These are phyloP conservation scores for Perca schrenkii DNA, from an alignment of 2,113 vertebrate genomes.

Conservation along the genomic window DNA sequence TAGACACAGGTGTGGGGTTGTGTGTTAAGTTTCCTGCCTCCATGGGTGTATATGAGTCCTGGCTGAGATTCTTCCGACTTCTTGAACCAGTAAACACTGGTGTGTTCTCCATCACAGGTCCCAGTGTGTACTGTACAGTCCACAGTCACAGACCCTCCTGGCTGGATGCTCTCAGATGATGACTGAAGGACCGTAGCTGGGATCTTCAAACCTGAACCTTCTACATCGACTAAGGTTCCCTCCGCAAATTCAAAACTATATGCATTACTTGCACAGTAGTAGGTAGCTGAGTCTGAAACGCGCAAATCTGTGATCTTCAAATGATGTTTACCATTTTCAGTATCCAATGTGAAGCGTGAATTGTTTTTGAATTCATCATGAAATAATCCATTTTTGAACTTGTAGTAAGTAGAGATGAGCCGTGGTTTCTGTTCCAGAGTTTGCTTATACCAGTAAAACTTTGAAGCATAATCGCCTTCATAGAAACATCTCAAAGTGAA, in stretches of 20 bases:
- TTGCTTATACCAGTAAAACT: no score
- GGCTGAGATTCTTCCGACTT: no score
- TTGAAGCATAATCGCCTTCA: no score
- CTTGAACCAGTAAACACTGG: no score
- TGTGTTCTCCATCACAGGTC: no score
- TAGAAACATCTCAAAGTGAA: no score
- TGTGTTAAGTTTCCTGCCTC: no score
- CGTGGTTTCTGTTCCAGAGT: slow-evolving; percentile 18
- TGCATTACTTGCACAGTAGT: slow-evolving; percentile 42
- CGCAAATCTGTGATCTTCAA: slow-evolving; percentile 44
- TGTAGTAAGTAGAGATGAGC: slow-evolving; percentile 25
- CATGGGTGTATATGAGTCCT: no score
- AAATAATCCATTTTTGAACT: background rate
- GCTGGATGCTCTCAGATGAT: slow-evolving; percentile 20
- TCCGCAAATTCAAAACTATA: slow-evolving; percentile 24
- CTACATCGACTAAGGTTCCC: slow-evolving; percentile 10
- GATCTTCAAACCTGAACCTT: background rate
- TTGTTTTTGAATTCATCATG: slow-evolving; percentile 37
- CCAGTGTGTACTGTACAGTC: slow-evolving; percentile 57
- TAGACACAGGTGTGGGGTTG: no score
- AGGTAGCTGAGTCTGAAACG: slow-evolving; percentile 64
- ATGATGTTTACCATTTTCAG: background rate
- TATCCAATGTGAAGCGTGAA: slow-evolving; percentile 26
- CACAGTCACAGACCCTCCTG: slow-evolving; percentile 65
- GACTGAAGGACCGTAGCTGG: slow-evolving; percentile 40